Base-by-base conservation (phyloP, 2,888 invertebrate genomes). In the Tachina grossa region DNA sequence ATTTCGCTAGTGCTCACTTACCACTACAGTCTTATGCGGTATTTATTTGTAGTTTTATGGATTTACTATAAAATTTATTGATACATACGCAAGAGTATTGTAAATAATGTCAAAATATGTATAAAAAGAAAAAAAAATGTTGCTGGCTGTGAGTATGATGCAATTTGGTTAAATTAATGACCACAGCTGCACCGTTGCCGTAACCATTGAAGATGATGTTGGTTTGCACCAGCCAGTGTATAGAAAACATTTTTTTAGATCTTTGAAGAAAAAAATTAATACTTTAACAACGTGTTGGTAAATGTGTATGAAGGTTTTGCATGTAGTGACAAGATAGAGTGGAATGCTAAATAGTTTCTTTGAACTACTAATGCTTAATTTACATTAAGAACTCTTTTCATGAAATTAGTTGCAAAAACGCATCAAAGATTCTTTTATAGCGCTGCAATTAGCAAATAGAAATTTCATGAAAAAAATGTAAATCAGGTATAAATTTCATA, bases 101-200 rank as follows among this genome's bases (percentile, higher is more conserved):
- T 57, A 31, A 14, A 43, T 43, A 51, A 19, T 55, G 16, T 69
- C 22, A 16, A 13, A 16, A 4, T 16, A 31, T 31, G 31, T 31
- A 16, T 5, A 16, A 6, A 47, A n/a, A 71, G 1, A 22, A 16
- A 39, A 45, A 16, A 16, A 22, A 9, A 65, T 66, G 6, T 55
- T 55, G 22, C 16, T 55, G 19, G 11, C 11, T 16, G 43, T 59
- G 11, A 16, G 41, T 43, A 76, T 80, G 76, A 72, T 84, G 84
- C 61, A 84, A 84, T 80, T 76, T 80, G 43, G 57, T 71, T 80
- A 55, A 76, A 72, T 84, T 76, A 80, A 80, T 76, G 72, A 61
- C 80, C 76, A 66, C 76, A 80, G 75, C 80, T 80, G 80, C 68
- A 19, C 57, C 57, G 49, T 55, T 43, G 22, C 14, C 53, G n/a